Evolutionary conservation across 2,888 invertebrate genomes (phyloP).

Genomic region (Nezara viridula): DNA sequence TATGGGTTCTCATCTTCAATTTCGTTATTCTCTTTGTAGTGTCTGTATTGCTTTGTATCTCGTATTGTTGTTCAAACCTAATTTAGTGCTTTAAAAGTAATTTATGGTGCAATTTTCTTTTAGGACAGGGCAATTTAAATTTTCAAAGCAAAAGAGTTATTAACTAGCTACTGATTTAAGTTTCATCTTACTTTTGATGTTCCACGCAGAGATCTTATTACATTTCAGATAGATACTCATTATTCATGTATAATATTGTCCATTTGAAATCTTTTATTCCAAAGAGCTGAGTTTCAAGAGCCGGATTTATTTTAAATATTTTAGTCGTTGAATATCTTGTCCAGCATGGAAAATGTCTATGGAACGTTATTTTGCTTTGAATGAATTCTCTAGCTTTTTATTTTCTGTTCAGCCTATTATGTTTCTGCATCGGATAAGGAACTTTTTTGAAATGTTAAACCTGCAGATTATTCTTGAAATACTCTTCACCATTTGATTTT

Average conservation of each 20-base stretch:
- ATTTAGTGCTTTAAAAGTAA: not conserved
- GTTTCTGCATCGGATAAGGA: too few relatives aligned
- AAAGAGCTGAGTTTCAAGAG: not conserved
- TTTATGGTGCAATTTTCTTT: not conserved
- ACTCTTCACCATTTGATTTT: too few relatives aligned
- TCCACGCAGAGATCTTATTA: not conserved
- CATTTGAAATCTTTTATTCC: not conserved
- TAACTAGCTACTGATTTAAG: not conserved
- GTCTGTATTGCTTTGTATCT: not conserved
- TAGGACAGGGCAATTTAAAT: not conserved
- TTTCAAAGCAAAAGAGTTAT: not conserved
- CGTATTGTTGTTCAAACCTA: not conserved
- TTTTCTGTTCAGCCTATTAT: too few relatives aligned
- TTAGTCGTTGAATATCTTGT: too few relatives aligned
- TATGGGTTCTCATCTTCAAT: not conserved
- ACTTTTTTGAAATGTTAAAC: too few relatives aligned
- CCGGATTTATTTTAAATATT: too few relatives aligned
- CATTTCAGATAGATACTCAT: not conserved
- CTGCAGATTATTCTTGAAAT: too few relatives aligned
- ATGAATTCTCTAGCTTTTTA: too few relatives aligned
- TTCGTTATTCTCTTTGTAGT: not conserved
- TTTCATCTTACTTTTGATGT: not conserved
- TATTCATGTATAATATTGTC: not conserved
- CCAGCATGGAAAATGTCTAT: too few relatives aligned
- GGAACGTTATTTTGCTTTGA: too few relatives aligned